Evolutionary conservation across 2,113 vertebrate species (phyloP).

Genomic region (Gymnobelideus leadbeateri): DNA sequence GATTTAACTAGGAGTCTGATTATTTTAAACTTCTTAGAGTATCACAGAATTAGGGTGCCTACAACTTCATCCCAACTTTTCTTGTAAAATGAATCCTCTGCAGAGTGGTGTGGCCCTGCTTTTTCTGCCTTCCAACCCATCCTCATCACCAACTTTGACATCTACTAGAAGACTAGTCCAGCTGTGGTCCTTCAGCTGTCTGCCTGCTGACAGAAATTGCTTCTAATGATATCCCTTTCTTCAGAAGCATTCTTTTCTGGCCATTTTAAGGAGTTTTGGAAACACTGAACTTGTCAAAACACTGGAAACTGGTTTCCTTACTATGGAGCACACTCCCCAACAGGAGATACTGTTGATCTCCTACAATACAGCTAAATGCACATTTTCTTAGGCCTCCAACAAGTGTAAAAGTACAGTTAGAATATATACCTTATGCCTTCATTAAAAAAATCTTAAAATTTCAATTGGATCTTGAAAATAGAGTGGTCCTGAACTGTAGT

Average conservation of each 20-base stretch:
- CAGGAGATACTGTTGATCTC: background rate
- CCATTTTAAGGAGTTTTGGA: background rate
- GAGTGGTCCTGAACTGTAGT: too few relatives aligned
- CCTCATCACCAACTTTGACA: background rate
- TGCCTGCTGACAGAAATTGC: background rate
- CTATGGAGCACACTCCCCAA: background rate
- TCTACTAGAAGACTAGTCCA: background rate
- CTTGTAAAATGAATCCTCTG: background rate
- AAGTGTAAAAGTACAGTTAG: background rate
- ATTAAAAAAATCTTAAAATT: background rate
- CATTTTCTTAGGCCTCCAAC: background rate
- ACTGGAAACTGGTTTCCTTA: background rate
- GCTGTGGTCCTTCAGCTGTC: background rate
- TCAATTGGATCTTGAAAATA: background rate
- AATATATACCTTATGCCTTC: background rate
- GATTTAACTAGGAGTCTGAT: background rate
- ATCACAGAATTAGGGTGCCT: background rate
- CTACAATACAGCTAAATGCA: background rate
- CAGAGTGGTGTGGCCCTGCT: background rate
- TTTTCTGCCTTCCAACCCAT: background rate
- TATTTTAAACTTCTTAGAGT: background rate
- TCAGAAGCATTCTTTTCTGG: background rate
- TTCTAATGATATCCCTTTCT: background rate
- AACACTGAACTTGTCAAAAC: background rate
- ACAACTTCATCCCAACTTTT: background rate